Evolutionary conservation across 92 coral and sea anemone genomes (phyloP).

Genomic region (Diadumene lineata): DNA sequence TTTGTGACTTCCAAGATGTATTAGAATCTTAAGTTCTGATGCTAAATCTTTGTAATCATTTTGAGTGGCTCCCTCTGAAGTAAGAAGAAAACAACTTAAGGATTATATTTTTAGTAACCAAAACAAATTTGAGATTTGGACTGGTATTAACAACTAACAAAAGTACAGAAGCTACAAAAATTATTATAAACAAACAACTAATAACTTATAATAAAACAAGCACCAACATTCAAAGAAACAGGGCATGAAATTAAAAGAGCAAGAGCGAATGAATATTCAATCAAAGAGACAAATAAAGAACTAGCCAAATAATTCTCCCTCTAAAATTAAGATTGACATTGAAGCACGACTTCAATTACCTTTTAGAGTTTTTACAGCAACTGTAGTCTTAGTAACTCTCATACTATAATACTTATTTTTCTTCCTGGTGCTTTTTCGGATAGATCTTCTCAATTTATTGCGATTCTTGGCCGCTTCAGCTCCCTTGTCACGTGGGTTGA

Average conservation of each 20-base stretch:
- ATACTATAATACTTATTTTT: conserved; percentile 8
- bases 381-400: conserved; percentile 9
- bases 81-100: no score
- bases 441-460: conserved; percentile 18
- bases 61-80: conserved; percentile 72
- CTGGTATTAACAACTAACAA: no score
- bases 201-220: not conserved
- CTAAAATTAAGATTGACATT: no score
- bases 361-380: not conserved
- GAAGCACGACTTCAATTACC: not conserved
- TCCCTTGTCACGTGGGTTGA: conserved; percentile 43
- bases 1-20: conserved; percentile 76
- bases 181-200: no score
- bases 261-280: not conserved
- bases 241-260: no score
- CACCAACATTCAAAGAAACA: not conserved
- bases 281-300: not conserved
- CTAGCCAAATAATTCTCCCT: not conserved
- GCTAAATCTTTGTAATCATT: conserved; percentile 77
- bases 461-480: conserved; percentile 20
- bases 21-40: conserved; percentile 76
- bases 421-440: conserved; percentile 16
- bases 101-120: not conserved
- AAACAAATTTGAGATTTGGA: not conserved
- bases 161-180: no score